Conservation (phyloP, 1,140 invertebrate species). For the Pollicipes pollicipes region DNA sequence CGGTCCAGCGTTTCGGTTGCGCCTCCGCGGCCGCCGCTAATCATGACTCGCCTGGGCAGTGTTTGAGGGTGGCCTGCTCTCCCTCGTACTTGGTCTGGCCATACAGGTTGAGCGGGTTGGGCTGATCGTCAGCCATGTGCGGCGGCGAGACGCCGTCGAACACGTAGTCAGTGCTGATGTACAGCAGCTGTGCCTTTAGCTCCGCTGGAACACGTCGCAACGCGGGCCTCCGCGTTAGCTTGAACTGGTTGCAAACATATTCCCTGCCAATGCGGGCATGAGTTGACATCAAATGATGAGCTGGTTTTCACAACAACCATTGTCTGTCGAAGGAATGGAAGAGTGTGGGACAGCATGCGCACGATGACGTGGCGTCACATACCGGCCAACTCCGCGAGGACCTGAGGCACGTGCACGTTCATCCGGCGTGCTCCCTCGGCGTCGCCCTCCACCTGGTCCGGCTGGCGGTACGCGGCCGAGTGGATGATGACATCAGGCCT, state of each 20-base stretch:
- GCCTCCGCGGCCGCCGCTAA: no score
- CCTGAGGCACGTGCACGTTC: slow-evolving; percentile 30
- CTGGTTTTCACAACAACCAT: no score
- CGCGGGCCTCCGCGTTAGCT: no score
- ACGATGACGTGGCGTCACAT: slow-evolving; percentile 11
- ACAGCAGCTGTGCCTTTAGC: slow-evolving; percentile 28
- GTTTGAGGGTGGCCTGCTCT: slow-evolving; percentile 27
- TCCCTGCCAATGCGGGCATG: no score
- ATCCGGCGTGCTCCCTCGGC: slow-evolving; percentile 26
- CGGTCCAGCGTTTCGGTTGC: not conserved
- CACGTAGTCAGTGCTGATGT: slow-evolving; percentile 41
- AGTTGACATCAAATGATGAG: no score
- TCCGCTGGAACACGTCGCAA: not conserved
- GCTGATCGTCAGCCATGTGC: slow-evolving; percentile 27
- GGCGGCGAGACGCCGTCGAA: slow-evolving; percentile 37
- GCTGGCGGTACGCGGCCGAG: slow-evolving; percentile 34
- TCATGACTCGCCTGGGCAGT: slow-evolving; percentile 23
- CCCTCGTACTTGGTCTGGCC: slow-evolving; percentile 34
- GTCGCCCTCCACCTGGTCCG: slow-evolving; percentile 34
- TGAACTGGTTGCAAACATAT: no score
- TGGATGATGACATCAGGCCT: slow-evolving; percentile 35
- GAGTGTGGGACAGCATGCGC: slow-evolving; percentile 4
- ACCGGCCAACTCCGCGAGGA: slow-evolving; percentile 31
- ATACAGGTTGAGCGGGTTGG: slow-evolving; percentile 37
- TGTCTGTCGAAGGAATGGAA: slow-evolving; percentile 20